Evolutionary conservation across 2,888 invertebrate species (phyloP), one percentile per base, ranked within the genome.

Genomic region (Drosophila neotestacea): DNA sequence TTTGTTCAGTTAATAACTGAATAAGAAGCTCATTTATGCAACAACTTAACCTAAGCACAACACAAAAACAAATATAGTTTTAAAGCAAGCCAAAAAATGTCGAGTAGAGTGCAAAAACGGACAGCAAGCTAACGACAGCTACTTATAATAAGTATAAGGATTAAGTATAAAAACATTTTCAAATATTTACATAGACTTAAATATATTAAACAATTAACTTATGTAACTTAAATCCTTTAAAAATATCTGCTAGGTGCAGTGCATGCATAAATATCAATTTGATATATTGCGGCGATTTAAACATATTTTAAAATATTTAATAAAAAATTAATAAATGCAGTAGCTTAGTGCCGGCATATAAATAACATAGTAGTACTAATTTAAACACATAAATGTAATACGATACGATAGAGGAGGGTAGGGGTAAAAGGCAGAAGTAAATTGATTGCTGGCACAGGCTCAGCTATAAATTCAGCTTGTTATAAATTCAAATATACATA

Each of bases 41-140:
- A 88, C 52, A 77, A 80, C 91, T 91, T 91, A 91, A 81, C 77
- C 91, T 91, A 91, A 68, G 75, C 83, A 83, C 66, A 72, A 82
- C 55, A 75, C 28, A 72, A 74, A 58, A 10, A 34, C 28, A 68
- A 59, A 69, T 60, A 52, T 38, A 47, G 7, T 52, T 39, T 9
- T 46, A 9, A n/a, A 11, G 27, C 44, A 61, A 60, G 52, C 46
- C 38, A 50, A 66, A 6, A 34, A 36, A 36, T 55, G 1, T 44
- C 22, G 38, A 16, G 6, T 22, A 36, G 7, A 13, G 54, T 63
- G 69, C 56, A 60, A 71, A 55, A 67, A 64, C 64, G 34, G 27
- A 63, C 76, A 55, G n/a, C 44, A 55, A 36, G 10, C 44, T 44
- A 44, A 11, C 10, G 9, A 13, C 4, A 47, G n/a, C n/a, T n/a